These are phyloP conservation scores for Porites evermanni DNA, from an alignment of 92 coral and sea anemone genomes.

Conservation along the genomic window DNA sequence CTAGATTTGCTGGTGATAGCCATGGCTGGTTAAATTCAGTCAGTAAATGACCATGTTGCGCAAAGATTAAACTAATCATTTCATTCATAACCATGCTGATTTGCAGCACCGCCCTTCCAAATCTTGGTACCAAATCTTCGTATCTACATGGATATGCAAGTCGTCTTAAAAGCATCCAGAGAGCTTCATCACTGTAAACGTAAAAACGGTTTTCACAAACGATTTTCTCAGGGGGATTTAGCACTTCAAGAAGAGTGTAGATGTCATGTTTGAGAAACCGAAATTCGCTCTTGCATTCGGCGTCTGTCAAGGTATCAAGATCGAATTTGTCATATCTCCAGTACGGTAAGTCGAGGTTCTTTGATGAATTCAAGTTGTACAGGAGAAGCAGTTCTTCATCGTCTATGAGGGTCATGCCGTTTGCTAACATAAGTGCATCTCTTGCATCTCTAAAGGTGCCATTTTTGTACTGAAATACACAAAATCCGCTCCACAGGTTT, in stretches of 20 bases:
- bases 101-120: conserved; percentile 25
- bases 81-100: conserved; percentile 10
- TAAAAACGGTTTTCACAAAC: conserved; percentile 3
- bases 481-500: no score
- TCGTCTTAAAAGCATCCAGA: conserved; percentile 4
- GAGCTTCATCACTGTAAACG: conserved; percentile 18
- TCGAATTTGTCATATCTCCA: conserved; percentile 46
- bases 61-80: conserved; percentile 2
- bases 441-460: conserved; percentile 16
- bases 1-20: conserved; percentile 20
- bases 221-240: not conserved
- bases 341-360: conserved; percentile 35
- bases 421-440: conserved; percentile 40
- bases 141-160: conserved; percentile 17
- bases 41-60: not conserved
- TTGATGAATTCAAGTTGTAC: conserved; percentile 39
- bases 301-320: conserved; percentile 30
- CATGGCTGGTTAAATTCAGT: conserved; percentile 1
- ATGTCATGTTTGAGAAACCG: not conserved
- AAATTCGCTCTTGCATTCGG: not conserved
- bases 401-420: conserved; percentile 21
- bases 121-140: conserved; percentile 7
- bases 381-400: conserved; percentile 44
- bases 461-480: not conserved
- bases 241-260: not conserved